Conservation (phyloP, 2,113 vertebrate genomes). For the Copsychus sechellarum region DNA sequence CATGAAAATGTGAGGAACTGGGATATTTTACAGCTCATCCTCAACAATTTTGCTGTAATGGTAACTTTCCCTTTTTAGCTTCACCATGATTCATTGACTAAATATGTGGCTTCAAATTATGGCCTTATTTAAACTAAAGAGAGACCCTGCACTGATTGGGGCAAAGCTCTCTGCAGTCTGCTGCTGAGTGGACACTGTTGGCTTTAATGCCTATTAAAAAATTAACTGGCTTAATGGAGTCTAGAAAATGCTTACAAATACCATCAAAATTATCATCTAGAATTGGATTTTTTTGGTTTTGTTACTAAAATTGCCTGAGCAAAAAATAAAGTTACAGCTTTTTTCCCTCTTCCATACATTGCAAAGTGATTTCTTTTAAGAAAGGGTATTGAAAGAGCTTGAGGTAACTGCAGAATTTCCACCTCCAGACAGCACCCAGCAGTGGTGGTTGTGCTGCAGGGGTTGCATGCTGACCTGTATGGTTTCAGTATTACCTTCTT, state of each 20-base stretch:
- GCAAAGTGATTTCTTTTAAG: neutral
- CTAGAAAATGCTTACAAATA: neutral
- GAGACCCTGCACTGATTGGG: neutral
- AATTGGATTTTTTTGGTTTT: neutral
- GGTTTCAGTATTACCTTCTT: constrained; percentile 20
- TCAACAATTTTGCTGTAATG: constrained; percentile 26
- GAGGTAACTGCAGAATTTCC: neutral
- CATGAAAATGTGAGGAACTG: neutral
- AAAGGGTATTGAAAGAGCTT: neutral
- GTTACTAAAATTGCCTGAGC: neutral
- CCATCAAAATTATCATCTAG: neutral
- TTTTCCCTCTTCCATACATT: neutral
- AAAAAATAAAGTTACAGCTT: neutral
- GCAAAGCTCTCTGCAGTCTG: neutral
- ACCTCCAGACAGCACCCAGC: neutral
- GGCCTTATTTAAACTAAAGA: constrained; percentile 73
- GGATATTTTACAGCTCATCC: neutral
- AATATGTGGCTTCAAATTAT: constrained; percentile 75
- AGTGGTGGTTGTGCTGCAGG: neutral
- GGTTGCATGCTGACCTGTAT: neutral
- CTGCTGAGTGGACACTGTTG: neutral
- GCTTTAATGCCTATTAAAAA: neutral
- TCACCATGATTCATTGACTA: constrained; percentile 72
- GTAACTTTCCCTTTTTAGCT: constrained; percentile 68
- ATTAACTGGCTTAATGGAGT: neutral